Percentiles rank a stretch among this genome's conserved stretches.
Evolutionary conservation across 2,888 invertebrate genomes (phyloP).

Genomic region (Sphaeridia pumilis): DNA sequence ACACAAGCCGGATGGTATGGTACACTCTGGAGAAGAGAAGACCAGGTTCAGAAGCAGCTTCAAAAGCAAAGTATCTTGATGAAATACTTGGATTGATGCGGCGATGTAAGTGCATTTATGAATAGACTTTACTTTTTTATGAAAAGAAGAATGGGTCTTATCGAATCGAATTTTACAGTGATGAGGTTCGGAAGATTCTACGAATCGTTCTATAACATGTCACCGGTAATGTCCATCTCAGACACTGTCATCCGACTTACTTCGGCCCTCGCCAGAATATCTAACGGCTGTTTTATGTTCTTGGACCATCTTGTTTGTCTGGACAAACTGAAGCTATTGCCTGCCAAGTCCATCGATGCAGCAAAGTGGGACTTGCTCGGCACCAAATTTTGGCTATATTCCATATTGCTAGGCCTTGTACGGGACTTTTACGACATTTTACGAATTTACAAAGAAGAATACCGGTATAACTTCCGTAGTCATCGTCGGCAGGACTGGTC

Average conservation of each 20-base stretch:
- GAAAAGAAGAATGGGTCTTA: not conserved
- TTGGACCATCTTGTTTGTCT: slow-evolving; percentile 82
- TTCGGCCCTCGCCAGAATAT: slow-evolving; percentile 64
- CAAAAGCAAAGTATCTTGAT: slow-evolving; percentile 67
- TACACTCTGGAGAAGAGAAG: slow-evolving; percentile 55
- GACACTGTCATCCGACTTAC: slow-evolving; percentile 63
- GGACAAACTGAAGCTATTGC: slow-evolving; percentile 55
- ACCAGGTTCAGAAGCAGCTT: slow-evolving; percentile 53
- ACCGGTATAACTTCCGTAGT: slow-evolving; percentile 12
- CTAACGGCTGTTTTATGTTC: slow-evolving; percentile 64
- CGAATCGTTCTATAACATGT: slow-evolving; percentile 63
- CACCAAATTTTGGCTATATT: slow-evolving; percentile 68
- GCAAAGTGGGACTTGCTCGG: slow-evolving; percentile 57
- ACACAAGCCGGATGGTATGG: slow-evolving; percentile 68
- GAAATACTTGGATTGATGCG: slow-evolving; percentile 71
- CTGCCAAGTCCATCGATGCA: slow-evolving; percentile 40
- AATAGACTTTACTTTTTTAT: slow-evolving; percentile 1
- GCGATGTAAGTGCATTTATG: slow-evolving; percentile 53
- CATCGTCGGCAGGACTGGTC: slow-evolving; percentile 1
- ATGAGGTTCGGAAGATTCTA: slow-evolving; percentile 71
- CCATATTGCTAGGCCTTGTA: slow-evolving; percentile 63
- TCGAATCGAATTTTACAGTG: slow-evolving; percentile 48
- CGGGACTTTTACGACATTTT: slow-evolving; percentile 76
- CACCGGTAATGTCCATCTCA: slow-evolving; percentile 50
- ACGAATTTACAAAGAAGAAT: slow-evolving; percentile 46